A percentile compares a stretch with the other conserved stretches of the same genome.
Evolutionary conservation across 2,113 vertebrate genomes (phyloP).

Genomic region (Arothron firmamentum): DNA sequence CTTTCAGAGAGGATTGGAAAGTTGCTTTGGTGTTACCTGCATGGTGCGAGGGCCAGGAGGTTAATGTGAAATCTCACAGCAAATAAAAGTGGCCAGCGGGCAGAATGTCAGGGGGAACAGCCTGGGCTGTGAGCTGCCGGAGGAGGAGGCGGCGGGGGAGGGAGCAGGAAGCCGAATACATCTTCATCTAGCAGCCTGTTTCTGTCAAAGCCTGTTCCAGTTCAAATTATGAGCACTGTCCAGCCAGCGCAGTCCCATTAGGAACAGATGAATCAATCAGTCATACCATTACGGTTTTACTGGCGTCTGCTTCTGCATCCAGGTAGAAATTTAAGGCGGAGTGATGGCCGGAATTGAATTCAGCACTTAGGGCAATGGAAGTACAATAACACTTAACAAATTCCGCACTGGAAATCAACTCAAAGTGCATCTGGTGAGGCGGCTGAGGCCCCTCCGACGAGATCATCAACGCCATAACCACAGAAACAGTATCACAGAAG

Average conservation of each 20-base stretch:
- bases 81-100: conserved; percentile 41
- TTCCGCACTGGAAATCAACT: conserved; percentile 42
- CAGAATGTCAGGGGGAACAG: conserved; percentile 29
- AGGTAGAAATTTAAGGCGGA: conserved; percentile 72
- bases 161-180: conserved; percentile 61
- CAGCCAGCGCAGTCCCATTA: conserved; percentile 66
- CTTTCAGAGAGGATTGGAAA: conserved; percentile 54
- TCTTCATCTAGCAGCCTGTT: conserved; percentile 73
- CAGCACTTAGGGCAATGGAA: conserved; percentile 65
- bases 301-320: conserved; percentile 44
- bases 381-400: conserved; percentile 57
- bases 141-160: conserved; percentile 7
- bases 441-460: conserved; percentile 15
- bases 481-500: too few species aligned
- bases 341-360: conserved; percentile 63
- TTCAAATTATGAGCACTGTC: conserved; percentile 72
- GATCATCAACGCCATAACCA: too few species aligned
- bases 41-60: conserved; percentile 47
- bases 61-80: conserved; percentile 69
- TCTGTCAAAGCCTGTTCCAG: conserved; percentile 73
- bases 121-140: conserved; percentile 13
- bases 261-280: conserved; percentile 69
- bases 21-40: conserved; percentile 48
- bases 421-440: conserved; percentile 29
- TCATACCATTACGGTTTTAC: conserved; percentile 66